Conservation (phyloP, 2,113 vertebrate genomes). For the Euleptes europaea region DNA sequence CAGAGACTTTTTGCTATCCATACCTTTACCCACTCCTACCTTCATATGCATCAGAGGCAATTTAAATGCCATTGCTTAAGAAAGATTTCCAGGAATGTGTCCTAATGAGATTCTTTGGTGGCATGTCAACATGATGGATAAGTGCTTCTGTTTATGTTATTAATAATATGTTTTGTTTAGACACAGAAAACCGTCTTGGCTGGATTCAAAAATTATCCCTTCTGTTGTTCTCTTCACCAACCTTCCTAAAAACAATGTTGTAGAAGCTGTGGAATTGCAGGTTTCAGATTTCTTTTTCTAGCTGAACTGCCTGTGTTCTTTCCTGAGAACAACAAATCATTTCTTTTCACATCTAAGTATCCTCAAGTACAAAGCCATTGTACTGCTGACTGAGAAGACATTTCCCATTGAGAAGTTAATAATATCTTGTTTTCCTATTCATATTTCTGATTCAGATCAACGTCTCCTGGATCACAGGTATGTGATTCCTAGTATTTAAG, state of each 20-base stretch:
- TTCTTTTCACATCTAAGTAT: not conserved
- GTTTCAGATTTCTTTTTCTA: not conserved
- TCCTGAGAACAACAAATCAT: not conserved
- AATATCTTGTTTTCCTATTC: not conserved
- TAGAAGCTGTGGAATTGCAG: not conserved
- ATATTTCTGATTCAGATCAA: not conserved
- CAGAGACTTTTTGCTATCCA: slow-evolving; percentile 34
- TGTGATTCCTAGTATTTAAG: not conserved
- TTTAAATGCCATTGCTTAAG: slow-evolving; percentile 47
- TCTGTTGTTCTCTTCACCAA: not conserved
- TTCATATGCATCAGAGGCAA: slow-evolving; percentile 33
- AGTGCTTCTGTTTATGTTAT: not conserved
- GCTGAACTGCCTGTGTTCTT: not conserved
- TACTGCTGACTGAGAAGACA: not conserved
- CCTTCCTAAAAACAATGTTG: not conserved
- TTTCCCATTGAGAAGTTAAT: not conserved
- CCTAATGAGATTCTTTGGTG: slow-evolving; percentile 23
- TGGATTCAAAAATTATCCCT: not conserved
- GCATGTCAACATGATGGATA: slow-evolving; percentile 16
- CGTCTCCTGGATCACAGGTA: not conserved
- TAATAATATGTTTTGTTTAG: slow-evolving; percentile 12
- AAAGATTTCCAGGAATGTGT: slow-evolving; percentile 31
- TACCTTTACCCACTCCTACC: slow-evolving; percentile 14
- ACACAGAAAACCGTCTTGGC: not conserved
- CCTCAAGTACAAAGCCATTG: not conserved